Evolutionary conservation across 1,140 invertebrate genomes (phyloP).

Genomic region (Megalopta genalis): DNA sequence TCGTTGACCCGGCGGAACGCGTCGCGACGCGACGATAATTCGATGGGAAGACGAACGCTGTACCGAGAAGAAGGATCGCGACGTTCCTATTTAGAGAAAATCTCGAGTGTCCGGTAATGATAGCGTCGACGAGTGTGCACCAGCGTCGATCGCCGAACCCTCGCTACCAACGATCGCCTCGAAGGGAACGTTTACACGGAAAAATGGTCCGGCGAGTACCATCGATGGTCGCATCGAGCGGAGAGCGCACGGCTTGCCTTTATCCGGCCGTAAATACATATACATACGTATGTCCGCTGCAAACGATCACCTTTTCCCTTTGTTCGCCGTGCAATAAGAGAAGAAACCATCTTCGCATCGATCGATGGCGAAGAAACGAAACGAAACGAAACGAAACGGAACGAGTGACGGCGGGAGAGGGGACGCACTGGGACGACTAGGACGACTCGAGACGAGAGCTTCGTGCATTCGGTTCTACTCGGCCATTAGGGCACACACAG

Average conservation of each 20-base stretch:
- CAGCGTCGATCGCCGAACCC: no score
- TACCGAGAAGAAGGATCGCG: not conserved
- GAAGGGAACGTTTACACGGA: no score
- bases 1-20: no score
- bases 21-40: no score
- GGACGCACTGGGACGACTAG: not conserved
- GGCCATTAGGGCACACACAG: slow-evolving; percentile 61
- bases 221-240: no score
- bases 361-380: not conserved
- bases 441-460: not conserved
- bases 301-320: not conserved
- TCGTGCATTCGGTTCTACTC: slow-evolving; percentile 38
- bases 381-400: not conserved
- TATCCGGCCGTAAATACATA: slow-evolving; percentile 18
- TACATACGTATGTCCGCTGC: not conserved
- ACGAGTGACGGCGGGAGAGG: not conserved
- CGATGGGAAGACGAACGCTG: no score
- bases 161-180: no score
- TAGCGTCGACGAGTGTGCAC: no score
- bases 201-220: no score
- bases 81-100: not conserved
- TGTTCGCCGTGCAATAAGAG: slow-evolving; percentile 14
- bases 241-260: not conserved
- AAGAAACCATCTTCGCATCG: slow-evolving; percentile 10
- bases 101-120: no score